Conservation (phyloP, 2,113 vertebrate species). For the Sceloporus tristichus region DNA sequence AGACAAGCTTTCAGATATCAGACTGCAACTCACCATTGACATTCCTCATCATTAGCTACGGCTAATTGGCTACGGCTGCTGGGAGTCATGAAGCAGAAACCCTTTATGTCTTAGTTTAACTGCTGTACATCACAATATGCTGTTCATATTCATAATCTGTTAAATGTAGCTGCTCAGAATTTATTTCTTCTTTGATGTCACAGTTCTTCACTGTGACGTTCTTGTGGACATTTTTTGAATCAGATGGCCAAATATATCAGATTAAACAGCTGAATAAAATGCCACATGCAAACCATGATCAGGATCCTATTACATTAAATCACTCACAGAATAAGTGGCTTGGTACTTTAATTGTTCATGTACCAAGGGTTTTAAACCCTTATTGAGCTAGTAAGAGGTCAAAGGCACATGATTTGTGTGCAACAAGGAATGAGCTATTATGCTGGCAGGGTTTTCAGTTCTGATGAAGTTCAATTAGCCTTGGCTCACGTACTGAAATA, state of each 20-base stretch:
- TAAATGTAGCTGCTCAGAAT: not conserved
- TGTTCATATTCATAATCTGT: not conserved
- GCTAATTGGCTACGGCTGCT: not conserved
- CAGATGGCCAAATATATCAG: not conserved
- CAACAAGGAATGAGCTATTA: no score
- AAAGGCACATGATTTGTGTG: no score
- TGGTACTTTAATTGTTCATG: no score
- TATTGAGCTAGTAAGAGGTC: no score
- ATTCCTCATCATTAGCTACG: no score
- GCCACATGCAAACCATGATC: not conserved
- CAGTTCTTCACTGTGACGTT: not conserved
- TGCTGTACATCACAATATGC: not conserved
- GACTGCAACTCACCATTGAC: no score
- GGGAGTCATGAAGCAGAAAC: not conserved
- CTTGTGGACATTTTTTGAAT: not conserved
- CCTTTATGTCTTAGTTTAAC: not conserved
- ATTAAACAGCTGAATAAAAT: not conserved
- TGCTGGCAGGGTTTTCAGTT: no score
- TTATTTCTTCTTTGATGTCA: not conserved
- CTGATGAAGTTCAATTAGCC: no score
- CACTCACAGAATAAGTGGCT: no score
- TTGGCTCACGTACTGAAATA: not conserved
- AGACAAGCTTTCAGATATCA: conserved; percentile 1
- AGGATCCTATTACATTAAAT: no score
- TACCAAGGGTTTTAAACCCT: no score